Evolutionary conservation across 2,888 invertebrate genomes (phyloP).

Genomic region (Drosophila incognita): DNA sequence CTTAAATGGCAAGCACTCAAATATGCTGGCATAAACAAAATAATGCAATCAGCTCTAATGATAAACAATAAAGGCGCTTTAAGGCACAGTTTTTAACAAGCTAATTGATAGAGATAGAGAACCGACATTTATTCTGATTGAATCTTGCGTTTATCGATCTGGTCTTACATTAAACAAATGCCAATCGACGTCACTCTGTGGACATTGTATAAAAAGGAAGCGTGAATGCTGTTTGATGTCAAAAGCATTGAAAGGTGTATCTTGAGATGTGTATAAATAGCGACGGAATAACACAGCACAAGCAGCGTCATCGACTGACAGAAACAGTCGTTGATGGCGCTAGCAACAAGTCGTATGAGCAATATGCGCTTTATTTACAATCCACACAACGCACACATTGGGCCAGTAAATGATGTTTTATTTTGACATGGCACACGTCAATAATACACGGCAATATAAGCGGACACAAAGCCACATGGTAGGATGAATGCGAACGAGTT

Average conservation of each 20-base stretch:
- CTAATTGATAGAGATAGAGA: background rate
- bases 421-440: constrained; percentile 75
- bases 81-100: background rate
- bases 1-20: background rate
- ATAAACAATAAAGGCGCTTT: background rate
- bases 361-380: constrained; percentile 72
- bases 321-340: background rate
- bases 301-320: constrained; percentile 20
- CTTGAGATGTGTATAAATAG: constrained; percentile 12
- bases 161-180: background rate
- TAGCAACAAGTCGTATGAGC: constrained; percentile 77
- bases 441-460: constrained; percentile 47
- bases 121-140: background rate
- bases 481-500: constrained; percentile 39
- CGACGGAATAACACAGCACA: background rate
- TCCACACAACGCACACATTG: constrained; percentile 32
- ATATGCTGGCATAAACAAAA: background rate
- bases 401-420: constrained; percentile 61
- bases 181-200: background rate
- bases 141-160: background rate
- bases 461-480: constrained; percentile 19
- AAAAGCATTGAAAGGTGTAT: background rate
- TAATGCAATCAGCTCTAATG: background rate
- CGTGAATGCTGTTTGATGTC: background rate
- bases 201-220: background rate